These are phyloP conservation scores for Etheostoma spectabile DNA, from an alignment of 2,113 vertebrate genomes.

Conservation along the genomic window DNA sequence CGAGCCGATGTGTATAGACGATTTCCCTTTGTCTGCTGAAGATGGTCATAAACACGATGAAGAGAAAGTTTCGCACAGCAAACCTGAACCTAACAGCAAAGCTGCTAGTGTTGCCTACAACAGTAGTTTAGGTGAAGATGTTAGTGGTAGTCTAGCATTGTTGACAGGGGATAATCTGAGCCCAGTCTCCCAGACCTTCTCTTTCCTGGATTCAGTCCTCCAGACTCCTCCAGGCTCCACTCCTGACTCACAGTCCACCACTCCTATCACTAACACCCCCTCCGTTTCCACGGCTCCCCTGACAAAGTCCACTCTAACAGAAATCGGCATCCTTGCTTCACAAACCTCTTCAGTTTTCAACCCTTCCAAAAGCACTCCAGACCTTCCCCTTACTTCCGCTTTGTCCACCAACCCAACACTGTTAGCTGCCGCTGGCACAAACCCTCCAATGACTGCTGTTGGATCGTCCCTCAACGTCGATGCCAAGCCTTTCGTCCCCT, in stretches of 20 bases:
- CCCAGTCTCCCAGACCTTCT: conserved; percentile 80
- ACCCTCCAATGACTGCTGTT: conserved; percentile 19
- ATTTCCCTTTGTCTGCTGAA: conserved; percentile 48
- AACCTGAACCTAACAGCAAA: conserved; percentile 35
- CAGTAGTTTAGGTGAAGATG: conserved; percentile 24
- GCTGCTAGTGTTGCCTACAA: conserved; percentile 26
- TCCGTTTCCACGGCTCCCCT: conserved; percentile 42
- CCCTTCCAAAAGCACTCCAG: conserved; percentile 33
- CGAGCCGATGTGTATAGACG: conserved; percentile 71
- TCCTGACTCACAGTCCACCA: conserved; percentile 73
- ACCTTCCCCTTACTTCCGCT: conserved; percentile 27
- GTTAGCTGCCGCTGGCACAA: conserved; percentile 12
- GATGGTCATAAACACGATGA: conserved; percentile 24
- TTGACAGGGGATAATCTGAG: conserved; percentile 77
- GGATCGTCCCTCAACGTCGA: conserved; percentile 73
- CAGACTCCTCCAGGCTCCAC: conserved; percentile 78
- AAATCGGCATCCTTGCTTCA: conserved; percentile 28
- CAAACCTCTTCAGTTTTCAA: conserved; percentile 26
- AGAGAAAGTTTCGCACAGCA: conserved; percentile 35
- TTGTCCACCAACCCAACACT: conserved; percentile 41
- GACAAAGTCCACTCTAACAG: conserved; percentile 49
- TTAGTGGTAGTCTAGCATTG: conserved; percentile 61
- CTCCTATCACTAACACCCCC: conserved; percentile 73
- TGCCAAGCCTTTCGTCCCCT: conserved; percentile 77
- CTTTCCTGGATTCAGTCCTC: conserved; percentile 83